Percentiles rank a stretch among this genome's conserved stretches.
Evolutionary conservation across 2,888 invertebrate species (phyloP).

Genomic region (Drosophila lacicola): DNA sequence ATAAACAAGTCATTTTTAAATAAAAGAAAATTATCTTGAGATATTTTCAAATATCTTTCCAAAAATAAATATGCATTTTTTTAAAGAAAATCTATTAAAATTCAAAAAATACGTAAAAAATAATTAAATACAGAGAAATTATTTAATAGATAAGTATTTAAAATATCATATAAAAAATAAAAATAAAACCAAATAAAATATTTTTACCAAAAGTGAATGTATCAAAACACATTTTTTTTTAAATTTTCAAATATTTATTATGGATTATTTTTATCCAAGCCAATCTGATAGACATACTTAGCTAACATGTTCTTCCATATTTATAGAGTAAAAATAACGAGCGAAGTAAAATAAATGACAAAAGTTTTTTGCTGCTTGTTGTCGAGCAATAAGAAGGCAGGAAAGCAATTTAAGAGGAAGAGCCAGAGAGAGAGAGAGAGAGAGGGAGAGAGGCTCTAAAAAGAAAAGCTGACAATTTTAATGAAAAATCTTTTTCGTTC

Average conservation of each 20-base stretch:
- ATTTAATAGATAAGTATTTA: not conserved
- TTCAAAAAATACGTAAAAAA: too few species aligned
- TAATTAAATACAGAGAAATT: too few species aligned
- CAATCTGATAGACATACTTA: not conserved
- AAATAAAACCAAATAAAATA: too few species aligned
- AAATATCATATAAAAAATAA: not conserved
- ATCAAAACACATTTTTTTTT: too few species aligned
- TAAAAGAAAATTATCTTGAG: not conserved
- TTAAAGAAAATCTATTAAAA: too few species aligned
- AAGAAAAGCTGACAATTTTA: slow-evolving; percentile 71
- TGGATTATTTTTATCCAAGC: not conserved
- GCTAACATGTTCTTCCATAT: not conserved
- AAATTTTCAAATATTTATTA: too few species aligned
- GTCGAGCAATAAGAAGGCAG: slow-evolving; percentile 48
- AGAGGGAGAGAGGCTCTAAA: slow-evolving; percentile 17
- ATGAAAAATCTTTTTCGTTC: slow-evolving; percentile 68
- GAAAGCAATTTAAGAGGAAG: slow-evolving; percentile 63
- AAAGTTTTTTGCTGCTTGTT: slow-evolving; percentile 52
- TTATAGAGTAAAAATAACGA: slow-evolving; percentile 38
- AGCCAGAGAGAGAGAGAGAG: not conserved
- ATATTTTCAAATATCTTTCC: too few species aligned
- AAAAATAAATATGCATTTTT: not conserved
- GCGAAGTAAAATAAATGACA: slow-evolving; percentile 59
- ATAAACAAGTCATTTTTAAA: not conserved
- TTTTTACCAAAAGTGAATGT: too few species aligned